These are phyloP conservation scores for Zaprionus bogoriensis DNA, from an alignment of 2,888 invertebrate genomes.

Conservation along the genomic window DNA sequence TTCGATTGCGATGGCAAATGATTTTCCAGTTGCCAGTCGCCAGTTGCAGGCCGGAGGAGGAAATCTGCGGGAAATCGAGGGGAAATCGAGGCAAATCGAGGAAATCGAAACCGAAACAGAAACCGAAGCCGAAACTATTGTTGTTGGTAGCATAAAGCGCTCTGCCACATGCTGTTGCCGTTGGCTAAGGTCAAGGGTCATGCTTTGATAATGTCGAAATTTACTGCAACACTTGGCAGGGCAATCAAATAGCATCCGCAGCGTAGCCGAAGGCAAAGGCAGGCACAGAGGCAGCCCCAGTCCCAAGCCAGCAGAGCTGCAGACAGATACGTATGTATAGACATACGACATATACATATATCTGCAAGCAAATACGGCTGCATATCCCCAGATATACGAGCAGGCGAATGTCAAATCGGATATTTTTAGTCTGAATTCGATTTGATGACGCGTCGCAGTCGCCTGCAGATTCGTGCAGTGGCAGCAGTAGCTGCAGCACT, in stretches of 20 bases:
- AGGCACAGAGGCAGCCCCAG: not conserved
- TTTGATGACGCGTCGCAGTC: slow-evolving; percentile 37
- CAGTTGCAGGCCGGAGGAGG: too few relatives aligned
- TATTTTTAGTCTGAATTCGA: slow-evolving; percentile 47
- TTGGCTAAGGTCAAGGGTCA: slow-evolving; percentile 74
- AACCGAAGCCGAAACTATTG: not conserved
- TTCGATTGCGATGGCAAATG: slow-evolving; percentile 72
- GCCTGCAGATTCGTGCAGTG: slow-evolving; percentile 44
- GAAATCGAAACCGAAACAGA: slow-evolving; percentile 15
- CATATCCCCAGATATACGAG: not conserved
- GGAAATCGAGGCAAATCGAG: slow-evolving; percentile 33
- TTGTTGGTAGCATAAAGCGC: slow-evolving; percentile 25
- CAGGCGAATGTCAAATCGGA: not conserved
- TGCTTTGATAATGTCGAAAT: slow-evolving; percentile 61
- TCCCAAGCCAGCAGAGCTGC: not conserved
- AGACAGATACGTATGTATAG: not conserved
- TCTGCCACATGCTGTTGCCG: slow-evolving; percentile 54
- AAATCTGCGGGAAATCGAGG: slow-evolving; percentile 37
- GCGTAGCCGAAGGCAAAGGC: slow-evolving; percentile 25
- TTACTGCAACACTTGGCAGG: slow-evolving; percentile 72
- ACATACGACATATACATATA: not conserved
- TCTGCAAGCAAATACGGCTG: not conserved
- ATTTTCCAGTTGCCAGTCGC: slow-evolving; percentile 64
- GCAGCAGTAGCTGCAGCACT: not conserved
- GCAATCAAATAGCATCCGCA: slow-evolving; percentile 29